These are phyloP conservation scores for Clarias gariepinus DNA, from an alignment of 2,113 vertebrate species.

Conservation along the genomic window DNA sequence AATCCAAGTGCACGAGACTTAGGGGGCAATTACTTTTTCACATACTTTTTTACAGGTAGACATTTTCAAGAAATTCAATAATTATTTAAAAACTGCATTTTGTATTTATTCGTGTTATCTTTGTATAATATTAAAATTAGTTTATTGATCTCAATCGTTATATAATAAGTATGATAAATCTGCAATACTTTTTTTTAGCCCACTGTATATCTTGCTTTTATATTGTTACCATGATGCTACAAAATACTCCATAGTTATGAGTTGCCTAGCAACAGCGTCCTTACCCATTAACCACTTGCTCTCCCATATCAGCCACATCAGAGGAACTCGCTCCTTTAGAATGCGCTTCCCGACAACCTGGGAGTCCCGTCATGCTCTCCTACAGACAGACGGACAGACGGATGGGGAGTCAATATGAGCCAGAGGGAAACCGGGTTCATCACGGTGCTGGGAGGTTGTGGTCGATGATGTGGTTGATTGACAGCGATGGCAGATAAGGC, in stretches of 20 bases:
- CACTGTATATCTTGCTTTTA: not conserved
- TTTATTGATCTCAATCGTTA: no score
- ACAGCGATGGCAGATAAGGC: conserved; percentile 74
- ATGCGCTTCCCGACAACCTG: not conserved
- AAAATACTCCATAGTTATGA: not conserved
- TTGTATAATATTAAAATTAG: no score
- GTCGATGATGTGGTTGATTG: conserved; percentile 73
- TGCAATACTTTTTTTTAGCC: no score
- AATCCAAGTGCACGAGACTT: no score
- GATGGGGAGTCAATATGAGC: not conserved
- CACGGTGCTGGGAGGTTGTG: conserved; percentile 59
- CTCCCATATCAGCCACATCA: not conserved
- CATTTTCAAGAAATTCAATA: no score
- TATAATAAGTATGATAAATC: no score
- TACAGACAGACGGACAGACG: not conserved
- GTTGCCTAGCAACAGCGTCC: not conserved
- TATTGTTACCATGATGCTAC: not conserved
- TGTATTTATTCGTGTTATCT: no score
- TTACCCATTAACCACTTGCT: not conserved
- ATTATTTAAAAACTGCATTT: no score
- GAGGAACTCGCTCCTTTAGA: not conserved
- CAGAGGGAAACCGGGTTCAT: not conserved
- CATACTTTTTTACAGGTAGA: no score
- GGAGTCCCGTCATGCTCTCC: not conserved
- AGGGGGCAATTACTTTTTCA: no score